Base-by-base conservation (phyloP, 2,888 invertebrate genomes). In the Pterostichus madidus region DNA sequence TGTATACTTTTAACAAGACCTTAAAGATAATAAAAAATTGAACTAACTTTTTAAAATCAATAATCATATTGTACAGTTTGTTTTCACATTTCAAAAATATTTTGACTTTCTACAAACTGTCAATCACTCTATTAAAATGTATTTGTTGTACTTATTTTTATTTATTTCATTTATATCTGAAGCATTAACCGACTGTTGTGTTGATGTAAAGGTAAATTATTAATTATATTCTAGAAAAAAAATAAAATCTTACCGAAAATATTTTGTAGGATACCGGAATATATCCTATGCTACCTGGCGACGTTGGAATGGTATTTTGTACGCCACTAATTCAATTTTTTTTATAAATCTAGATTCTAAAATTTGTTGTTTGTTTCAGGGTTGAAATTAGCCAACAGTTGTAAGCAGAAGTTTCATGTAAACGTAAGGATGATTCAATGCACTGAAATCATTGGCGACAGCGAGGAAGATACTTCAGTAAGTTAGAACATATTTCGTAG, bases 251-350 rank as follows among this genome's bases (percentile, higher is more conserved):
- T 10, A 32, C 11, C 0, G 31, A 61, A 3, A 8, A 61, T 61
- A 3, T 32, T 61, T 61, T 44, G 1, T 71, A 88, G 87, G 86
- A 87, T 75, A 85, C 86, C 46, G 87, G 87, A 80, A 85, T 87
- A 7, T 85, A 86, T 17, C 83, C 85, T 44, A 56, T 88, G 53
- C 85, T 84, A 49, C 86, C 85, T 32, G 87, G 86, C 53, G 88
- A 87, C 79, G 86, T 87, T 59, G 88, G 86, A 71, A 86, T 88
- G 86, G 86, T 87, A 80, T 87, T 88, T 85, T 88, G 88, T 88
- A 85, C 85, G 86, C 84, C 80, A 24, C n/a, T 10, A 79, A 0
- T 24, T 24, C n/a, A 5, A 31, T 68, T 1, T 15, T n/a, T 3
- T 52, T 35, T 31, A 68, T 52, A 35, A 64, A 13, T 13, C 1